These are phyloP conservation scores for Poecile atricapillus DNA, from an alignment of 2,113 vertebrate genomes.

Conservation along the genomic window DNA sequence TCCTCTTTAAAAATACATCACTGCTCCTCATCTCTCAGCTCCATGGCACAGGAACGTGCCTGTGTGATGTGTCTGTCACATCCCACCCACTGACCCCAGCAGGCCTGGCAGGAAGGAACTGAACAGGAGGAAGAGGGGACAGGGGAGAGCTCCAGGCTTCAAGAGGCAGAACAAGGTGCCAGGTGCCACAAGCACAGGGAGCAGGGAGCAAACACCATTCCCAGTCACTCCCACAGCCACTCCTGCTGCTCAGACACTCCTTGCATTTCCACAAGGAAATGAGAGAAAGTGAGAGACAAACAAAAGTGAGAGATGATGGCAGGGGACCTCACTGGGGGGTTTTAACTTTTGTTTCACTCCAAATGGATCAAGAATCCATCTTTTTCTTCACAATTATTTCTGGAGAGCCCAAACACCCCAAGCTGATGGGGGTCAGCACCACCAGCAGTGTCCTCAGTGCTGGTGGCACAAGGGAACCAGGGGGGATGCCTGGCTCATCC, in stretches of 20 bases:
- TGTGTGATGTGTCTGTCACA: background rate
- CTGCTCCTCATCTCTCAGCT: background rate
- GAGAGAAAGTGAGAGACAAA: background rate
- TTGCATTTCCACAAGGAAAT: background rate
- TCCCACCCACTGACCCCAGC: background rate
- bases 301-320: accelerated
- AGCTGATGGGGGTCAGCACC: accelerated
- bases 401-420: accelerated
- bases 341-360: background rate
- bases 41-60: background rate
- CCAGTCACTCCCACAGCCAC: background rate
- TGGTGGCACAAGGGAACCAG: background rate
- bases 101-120: background rate
- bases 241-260: background rate
- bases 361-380: background rate
- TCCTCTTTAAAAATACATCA: background rate
- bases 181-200: background rate
- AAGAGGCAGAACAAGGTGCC: background rate
- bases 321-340: accelerated
- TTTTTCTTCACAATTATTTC: background rate
- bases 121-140: background rate
- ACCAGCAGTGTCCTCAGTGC: background rate
- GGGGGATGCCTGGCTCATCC: background rate
- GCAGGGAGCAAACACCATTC: accelerated
- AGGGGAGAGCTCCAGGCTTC: background rate